phyloP scores from a whole-genome alignment of 2,888 invertebrate genomes.

The Netelia fuscicornis region DNA sequence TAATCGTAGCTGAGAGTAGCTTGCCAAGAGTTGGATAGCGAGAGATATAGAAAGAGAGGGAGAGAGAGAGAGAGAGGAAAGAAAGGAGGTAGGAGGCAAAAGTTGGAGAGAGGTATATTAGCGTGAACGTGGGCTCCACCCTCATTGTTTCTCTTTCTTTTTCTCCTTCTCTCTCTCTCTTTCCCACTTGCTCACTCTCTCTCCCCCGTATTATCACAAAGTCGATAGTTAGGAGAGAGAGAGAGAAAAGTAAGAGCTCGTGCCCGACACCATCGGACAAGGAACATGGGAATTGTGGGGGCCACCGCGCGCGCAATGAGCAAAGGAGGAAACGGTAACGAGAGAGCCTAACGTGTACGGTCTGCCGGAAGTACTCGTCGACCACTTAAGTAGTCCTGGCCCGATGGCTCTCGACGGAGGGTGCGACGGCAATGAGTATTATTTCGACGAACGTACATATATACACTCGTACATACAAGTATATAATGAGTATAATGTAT shows the following conservation, averaged over 20 bases:
- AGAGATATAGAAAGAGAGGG: background rate
- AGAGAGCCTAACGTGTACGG: slow-evolving; percentile 69
- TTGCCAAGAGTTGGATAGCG: background rate
- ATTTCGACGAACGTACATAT: slow-evolving; percentile 62
- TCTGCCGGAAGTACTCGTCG: slow-evolving; percentile 75
- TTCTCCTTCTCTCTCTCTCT: background rate
- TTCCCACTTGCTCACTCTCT: background rate
- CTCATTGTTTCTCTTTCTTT: background rate
- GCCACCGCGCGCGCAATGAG: slow-evolving; percentile 28
- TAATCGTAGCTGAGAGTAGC: slow-evolving; percentile 16
- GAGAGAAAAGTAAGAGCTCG: slow-evolving; percentile 56
- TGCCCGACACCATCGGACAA: slow-evolving; percentile 61
- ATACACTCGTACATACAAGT: background rate
- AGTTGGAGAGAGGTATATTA: slow-evolving; percentile 39
- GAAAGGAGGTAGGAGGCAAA: background rate
- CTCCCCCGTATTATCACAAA: slow-evolving; percentile 3
- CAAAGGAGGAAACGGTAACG: slow-evolving; percentile 71
- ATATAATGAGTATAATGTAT: background rate
- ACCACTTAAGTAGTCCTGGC: slow-evolving; percentile 70
- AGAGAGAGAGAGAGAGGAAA: background rate
- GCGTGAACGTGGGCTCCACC: slow-evolving; percentile 10
- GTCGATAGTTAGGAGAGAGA: slow-evolving; percentile 30
- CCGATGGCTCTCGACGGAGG: slow-evolving; percentile 56
- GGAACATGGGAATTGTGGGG: background rate
- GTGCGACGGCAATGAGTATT: slow-evolving; percentile 68